Evolutionary conservation across 2,888 invertebrate species (phyloP), one percentile per base, ranked within the genome.

Genomic region (Chromoteleia sp.): DNA sequence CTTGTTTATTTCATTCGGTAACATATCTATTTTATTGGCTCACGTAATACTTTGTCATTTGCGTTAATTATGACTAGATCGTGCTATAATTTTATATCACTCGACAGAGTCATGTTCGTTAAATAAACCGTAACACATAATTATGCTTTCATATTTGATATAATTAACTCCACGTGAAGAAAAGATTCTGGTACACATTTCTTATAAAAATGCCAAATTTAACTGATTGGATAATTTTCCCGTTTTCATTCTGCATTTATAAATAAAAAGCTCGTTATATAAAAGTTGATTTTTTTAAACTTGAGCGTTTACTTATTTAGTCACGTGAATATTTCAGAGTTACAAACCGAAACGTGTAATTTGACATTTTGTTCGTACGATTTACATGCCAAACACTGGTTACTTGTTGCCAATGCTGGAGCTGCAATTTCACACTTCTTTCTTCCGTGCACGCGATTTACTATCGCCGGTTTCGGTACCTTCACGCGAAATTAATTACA

Each of bases 351-450:
- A 10, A 7, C 21, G n/a, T 58, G 25, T 58, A 58, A 58, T 58
- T 58, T 58, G 33, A 19, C 21, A 39, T 58, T 58, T 58, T 21
- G 59, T 59, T 59, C 25, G 36, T 36, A 25, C 41, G 25, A 59
- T 59, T 59, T 39, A 17, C 12, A 41, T 14, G n/a, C 58, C 21
- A 41, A 56, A 56, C 36, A 19, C 17, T 56, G 36, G 36, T 33
- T n/a, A 36, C 54, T 36, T 36, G 54, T 19, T 36, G 36, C 36
- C 54, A 39, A 12, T n/a, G 8, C 21, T n/a, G 14, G 41, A 12
- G n/a, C 59, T 41, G 29, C 43, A 59, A 59, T 59, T 59, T 59
- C 7, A 25, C 25, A 25, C 41, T 41, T 59, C 21, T 59, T 43
- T 36, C 12, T 41, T 4, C 4, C 14, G 12, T 29, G 25, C 59